A percentile compares a stretch with the other conserved stretches of the same genome.
Conservation (phyloP, 2,888 invertebrate species). For the Eilema caniola region DNA sequence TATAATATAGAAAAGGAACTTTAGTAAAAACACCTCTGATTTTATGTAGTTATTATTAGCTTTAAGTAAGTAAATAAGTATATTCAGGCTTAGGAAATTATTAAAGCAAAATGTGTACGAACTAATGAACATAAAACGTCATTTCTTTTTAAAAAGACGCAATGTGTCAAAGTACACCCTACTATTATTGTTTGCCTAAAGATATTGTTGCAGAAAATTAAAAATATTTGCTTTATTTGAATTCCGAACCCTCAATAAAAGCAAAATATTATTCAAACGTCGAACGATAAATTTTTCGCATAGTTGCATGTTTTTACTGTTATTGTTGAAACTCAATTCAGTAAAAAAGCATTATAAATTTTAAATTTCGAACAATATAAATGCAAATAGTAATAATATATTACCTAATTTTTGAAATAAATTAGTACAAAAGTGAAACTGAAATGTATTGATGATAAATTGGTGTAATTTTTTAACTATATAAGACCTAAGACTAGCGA, state of each 20-base stretch:
- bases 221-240: slow-evolving; percentile 27
- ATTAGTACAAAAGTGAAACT: slow-evolving; percentile 62
- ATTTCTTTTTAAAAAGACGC: slow-evolving; percentile 72
- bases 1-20: slow-evolving; percentile 56
- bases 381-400: slow-evolving; percentile 43
- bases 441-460: slow-evolving; percentile 69
- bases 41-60: slow-evolving; percentile 42
- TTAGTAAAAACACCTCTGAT: slow-evolving; percentile 55
- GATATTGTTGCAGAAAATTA: slow-evolving; percentile 32
- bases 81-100: slow-evolving; percentile 45
- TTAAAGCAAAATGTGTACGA: slow-evolving; percentile 59
- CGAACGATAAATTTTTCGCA: slow-evolving; percentile 14
- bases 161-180: slow-evolving; percentile 69
- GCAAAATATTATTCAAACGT: slow-evolving; percentile 25
- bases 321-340: slow-evolving; percentile 9
- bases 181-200: slow-evolving; percentile 36
- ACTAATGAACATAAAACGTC: slow-evolving; percentile 65
- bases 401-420: slow-evolving; percentile 41
- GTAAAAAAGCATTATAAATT: slow-evolving; percentile 25
- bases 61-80: slow-evolving; percentile 33
- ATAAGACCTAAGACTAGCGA: slow-evolving; percentile 63
- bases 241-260: slow-evolving; percentile 22
- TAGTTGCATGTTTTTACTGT: slow-evolving; percentile 14
- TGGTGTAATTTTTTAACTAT: slow-evolving; percentile 50
- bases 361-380: slow-evolving; percentile 37